Evolutionary conservation across 2,113 vertebrate genomes (phyloP), one percentile per base, ranked within the genome.

Genomic region (Rhagologus leucostigma): DNA sequence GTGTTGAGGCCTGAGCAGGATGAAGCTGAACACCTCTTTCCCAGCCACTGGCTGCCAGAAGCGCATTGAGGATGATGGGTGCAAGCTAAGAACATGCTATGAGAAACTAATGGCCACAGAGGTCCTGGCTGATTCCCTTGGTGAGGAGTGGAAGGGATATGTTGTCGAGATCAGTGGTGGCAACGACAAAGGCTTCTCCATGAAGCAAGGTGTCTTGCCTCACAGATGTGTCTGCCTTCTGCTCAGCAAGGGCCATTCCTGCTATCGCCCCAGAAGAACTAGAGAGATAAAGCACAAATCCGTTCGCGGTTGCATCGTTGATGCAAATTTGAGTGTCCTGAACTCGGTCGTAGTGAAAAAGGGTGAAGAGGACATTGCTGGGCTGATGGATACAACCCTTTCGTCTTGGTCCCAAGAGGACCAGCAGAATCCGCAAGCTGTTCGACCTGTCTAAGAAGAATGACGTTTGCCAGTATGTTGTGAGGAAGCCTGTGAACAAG

Each of bases 61-160:
- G 44, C 98, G 99, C 60, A 98, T 99, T 44, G 99, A 30, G 5
- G 99, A 99, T 10, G 98, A 99, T 98, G 99, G 99, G 77, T 98
- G 98, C 11, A 99, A 99, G 74, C 98, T 99, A 50, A 98, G 99
- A 15, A 99, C 98, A 1, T 99, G 99, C 89, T 99, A 99, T 46
- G 99, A 99, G 95, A 99, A 99, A 91, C 97, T 98, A 9, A 99
- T 99, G 99, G 99, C 99, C 82, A 98, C 98, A 0, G 99, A 99
- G 60, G 99, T 99, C 14, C 67, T 98, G 1, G 99, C 99, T 41
- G 99, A 99, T 77, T 97, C 98, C 33, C 97, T 99, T 77, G 99
- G 99, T 10, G 99, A 99, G 90, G 99, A 99, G 76, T 99, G 99
- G 99, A 99, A 99, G 99, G 98, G 99, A 5, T 99, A 99, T 6